Conservation (phyloP, 2,797 vertebrate genomes). For the Sebastes hubbsi region DNA sequence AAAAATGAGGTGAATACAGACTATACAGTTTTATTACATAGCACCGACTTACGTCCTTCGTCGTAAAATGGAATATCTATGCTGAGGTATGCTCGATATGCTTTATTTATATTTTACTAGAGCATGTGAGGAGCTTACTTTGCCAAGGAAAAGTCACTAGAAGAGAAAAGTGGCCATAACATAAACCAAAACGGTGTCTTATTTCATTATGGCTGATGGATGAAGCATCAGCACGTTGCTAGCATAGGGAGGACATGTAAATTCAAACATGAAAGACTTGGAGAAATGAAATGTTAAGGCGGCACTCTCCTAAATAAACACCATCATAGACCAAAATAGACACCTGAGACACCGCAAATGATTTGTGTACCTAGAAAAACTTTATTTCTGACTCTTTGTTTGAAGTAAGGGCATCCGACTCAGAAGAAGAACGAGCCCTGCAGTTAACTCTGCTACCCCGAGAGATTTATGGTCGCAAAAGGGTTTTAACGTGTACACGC, state of each 20-base stretch:
- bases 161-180: conserved; percentile 66
- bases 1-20: conserved; percentile 58
- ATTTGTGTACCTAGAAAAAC: conserved; percentile 53
- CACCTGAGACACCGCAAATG: conserved; percentile 63
- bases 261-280: conserved; percentile 28
- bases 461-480: conserved; percentile 70
- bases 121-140: conserved; percentile 39
- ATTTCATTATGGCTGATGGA: conserved; percentile 36
- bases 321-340: conserved; percentile 55
- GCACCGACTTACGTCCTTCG: conserved; percentile 7
- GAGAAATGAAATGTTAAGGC: conserved; percentile 58
- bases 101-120: conserved; percentile 55
- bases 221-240: conserved; percentile 16
- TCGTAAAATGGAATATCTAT: conserved; percentile 42
- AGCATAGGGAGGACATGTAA: conserved; percentile 2
- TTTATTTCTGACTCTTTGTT: conserved; percentile 64
- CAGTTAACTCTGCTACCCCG: conserved; percentile 47
- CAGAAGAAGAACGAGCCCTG: conserved; percentile 44
- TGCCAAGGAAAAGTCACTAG: conserved; percentile 58
- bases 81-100: conserved; percentile 49
- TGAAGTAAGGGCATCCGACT: conserved; percentile 60
- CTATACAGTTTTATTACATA: conserved; percentile 57
- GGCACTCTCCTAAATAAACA: conserved; percentile 50
- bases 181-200: conserved; percentile 35
- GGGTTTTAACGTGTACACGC: conserved; percentile 63